Base-by-base conservation (phyloP, 64 coral and sea anemone species). In the Catalaphyllia jardinei region DNA sequence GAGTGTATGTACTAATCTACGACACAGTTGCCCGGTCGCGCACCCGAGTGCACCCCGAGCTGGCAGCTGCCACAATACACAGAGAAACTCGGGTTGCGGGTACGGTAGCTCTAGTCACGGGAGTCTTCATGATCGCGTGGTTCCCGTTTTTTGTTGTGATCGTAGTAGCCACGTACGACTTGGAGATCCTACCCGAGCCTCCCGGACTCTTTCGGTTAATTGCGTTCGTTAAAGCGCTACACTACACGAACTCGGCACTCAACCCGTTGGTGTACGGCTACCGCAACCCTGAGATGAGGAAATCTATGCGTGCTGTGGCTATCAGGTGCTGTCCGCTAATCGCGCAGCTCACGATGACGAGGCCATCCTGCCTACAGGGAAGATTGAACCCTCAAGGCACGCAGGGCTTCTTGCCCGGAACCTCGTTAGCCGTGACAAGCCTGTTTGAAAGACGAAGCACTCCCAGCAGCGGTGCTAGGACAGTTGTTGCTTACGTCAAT, bases 221-320 rank as follows among this genome's bases (percentile, higher is more conserved):
- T 27, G 79, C 86, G 49, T 63, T 75, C 33, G 86, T 82, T 0
- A 93, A 93, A 74, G 87, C 88, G 33, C 61, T 93, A 30, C 92
- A 93, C 54, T 93, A 93, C 22, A 62, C 74, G 15, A 93, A 93
- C 71, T 88, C 86, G 9, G 87, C 86, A 7, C n/a, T 93, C 35
- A 93, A 93, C 28, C 92, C 92, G 29, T 71, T 93, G 52, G 29
- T 93, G 3, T 93, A 93, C 19, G 92, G 86, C 20, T 93, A 76
- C 28, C 86, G 92, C 2, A 88, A 84, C 72, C 29, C 71, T 1
- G 92, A 93, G 57, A 89, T 93, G 86, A 59, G 71, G 15, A 87
- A 51, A 12, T 84, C 92, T 2, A 85, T 85, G 39, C 61, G 20
- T 4, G 69, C 9, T 39, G 65, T 85, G 14, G 63, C 62, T 33